Conservation (phyloP, 2,113 vertebrate species). For the Melanerpes aurifrons region DNA sequence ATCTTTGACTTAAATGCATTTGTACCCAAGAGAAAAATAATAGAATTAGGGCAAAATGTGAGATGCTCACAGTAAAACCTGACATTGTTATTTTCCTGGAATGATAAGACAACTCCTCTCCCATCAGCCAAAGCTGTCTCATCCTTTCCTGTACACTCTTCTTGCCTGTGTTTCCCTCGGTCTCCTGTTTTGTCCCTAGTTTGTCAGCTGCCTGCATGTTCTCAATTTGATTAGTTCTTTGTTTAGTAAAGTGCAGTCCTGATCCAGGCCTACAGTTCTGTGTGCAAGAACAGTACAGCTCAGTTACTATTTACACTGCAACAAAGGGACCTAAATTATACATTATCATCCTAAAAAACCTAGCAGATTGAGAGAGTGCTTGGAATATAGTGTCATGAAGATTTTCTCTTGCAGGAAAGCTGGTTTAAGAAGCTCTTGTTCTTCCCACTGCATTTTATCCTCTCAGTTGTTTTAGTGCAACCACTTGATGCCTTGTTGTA, state of each 20-base stretch:
- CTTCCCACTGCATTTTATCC: not conserved
- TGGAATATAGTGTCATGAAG: not conserved
- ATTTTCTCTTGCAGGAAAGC: not conserved
- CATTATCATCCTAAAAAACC: not conserved
- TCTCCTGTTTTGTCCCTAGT: not conserved
- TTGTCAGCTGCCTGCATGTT: not conserved
- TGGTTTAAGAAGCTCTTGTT: not conserved
- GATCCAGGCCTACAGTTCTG: not conserved
- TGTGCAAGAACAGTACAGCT: not conserved
- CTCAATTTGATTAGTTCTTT: not conserved
- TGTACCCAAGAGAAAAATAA: not conserved
- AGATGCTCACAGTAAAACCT: not conserved
- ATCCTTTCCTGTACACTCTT: not conserved
- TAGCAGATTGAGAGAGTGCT: not conserved
- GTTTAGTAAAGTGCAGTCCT: not conserved
- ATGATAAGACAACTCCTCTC: not conserved
- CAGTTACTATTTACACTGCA: not conserved
- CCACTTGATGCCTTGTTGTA: not conserved
- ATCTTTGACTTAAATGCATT: not conserved
- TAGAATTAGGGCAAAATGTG: not conserved
- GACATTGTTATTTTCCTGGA: not conserved
- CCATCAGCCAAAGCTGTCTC: not conserved
- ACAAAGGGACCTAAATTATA: conserved; percentile 24
- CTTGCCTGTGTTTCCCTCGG: not conserved
- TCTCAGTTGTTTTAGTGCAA: not conserved